These are phyloP conservation scores for Aegithalos caudatus DNA, from an alignment of 2,113 vertebrate species.

Conservation along the genomic window DNA sequence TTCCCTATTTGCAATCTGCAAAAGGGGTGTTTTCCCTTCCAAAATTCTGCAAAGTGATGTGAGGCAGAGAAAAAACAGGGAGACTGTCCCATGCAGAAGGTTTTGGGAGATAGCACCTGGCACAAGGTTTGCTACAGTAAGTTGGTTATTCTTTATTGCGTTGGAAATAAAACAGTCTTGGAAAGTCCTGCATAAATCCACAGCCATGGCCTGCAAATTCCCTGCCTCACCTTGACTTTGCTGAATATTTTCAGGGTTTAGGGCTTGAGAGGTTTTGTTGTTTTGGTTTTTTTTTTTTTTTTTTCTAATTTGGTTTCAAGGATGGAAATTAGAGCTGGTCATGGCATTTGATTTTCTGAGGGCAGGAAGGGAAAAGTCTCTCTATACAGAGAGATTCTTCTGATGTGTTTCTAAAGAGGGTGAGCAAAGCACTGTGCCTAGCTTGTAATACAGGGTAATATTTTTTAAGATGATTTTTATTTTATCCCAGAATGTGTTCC, in stretches of 20 bases:
- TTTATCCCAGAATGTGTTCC: not conserved
- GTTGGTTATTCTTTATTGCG: slow-evolving; percentile 60
- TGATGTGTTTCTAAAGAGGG: not conserved
- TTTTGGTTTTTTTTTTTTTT: not conserved
- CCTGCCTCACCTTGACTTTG: slow-evolving; percentile 12
- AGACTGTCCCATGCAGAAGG: slow-evolving; percentile 48
- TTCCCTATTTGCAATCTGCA: not conserved
- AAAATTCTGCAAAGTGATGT: slow-evolving; percentile 45
- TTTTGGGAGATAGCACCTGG: slow-evolving; percentile 55
- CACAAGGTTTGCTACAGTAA: slow-evolving; percentile 49
- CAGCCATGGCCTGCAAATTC: slow-evolving; percentile 32
- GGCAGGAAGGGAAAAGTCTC: not conserved
- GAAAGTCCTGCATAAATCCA: slow-evolving; percentile 55
- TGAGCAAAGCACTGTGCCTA: not conserved
- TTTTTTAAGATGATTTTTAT: not conserved
- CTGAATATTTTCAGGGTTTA: slow-evolving; percentile 11
- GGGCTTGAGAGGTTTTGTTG: not conserved
- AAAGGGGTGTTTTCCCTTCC: not conserved
- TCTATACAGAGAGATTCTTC: not conserved
- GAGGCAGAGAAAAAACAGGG: slow-evolving; percentile 31
- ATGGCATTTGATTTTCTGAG: not conserved
- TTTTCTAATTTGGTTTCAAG: not conserved
- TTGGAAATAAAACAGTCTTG: slow-evolving; percentile 65
- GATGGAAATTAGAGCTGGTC: not conserved
- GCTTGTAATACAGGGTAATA: not conserved